Evolutionary conservation across 1,140 invertebrate species (phyloP), one percentile per base, ranked within the genome.

Genomic region (Zophobas atratus): DNA sequence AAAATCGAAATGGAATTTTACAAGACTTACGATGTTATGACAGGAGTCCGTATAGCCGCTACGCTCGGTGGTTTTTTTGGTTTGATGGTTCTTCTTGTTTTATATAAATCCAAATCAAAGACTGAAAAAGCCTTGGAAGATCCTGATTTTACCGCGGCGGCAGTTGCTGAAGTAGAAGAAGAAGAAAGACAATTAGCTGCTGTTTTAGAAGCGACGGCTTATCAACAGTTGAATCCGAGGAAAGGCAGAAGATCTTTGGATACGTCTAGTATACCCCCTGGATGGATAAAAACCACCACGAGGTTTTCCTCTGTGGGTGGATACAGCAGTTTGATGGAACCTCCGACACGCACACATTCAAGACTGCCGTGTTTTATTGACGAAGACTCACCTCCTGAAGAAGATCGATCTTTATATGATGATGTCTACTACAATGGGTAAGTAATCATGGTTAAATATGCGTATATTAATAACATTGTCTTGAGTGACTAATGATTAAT

Each of bases 11-110:
- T 93, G 78, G 93, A 95, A 86, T 95, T 95, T 87, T 97, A 95
- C 88, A 93, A 93, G 79, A 95, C 94, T 43, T 97, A 97, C 86
- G 95, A 97, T 88, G 93, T 94, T 81, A 96, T 96, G 94, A 96
- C 95, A 76, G 95, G 95, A 70, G 91, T 95, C 74, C 90, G 95
- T 51, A 97, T 96, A 85, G 96, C 95, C 60, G 94, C 94, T 77
- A 96, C 95, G 1, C 89, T 97, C 39, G 94, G 95, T 81, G 94
- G 94, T 77, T 95, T 97, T 85, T 97, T 97, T 87, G 91, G 93
- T 43, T 87, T 97, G 79, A 96, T 97, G 92, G 94, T 96, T 6
- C 91, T 96, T 83, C 89, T 95, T 77, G 93, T 97, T 74, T 90
- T 96, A 49, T 97, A 96, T 88, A 97, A 97, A 87, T 95, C 93